Conservation (phyloP, 2,797 vertebrate genomes). For the Sebastes minor region DNA sequence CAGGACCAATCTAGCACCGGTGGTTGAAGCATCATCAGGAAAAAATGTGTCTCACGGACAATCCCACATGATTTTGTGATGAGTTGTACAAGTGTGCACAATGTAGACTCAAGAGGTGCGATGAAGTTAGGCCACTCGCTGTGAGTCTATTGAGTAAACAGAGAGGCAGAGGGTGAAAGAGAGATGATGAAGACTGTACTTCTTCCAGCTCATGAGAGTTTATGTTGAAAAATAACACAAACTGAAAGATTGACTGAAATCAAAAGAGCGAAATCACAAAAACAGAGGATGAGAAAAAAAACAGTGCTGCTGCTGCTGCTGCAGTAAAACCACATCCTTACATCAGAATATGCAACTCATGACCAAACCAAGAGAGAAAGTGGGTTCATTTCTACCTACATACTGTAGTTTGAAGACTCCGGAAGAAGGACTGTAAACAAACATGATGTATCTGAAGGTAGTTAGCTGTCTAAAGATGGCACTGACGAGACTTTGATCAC, state of each 20-base stretch:
- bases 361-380: background rate
- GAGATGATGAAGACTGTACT: background rate
- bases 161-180: background rate
- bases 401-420: background rate
- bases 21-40: background rate
- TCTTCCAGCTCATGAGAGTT: background rate
- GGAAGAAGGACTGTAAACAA: background rate
- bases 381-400: background rate
- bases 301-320: background rate
- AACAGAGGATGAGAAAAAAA: background rate
- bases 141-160: background rate
- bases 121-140: background rate
- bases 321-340: constrained; percentile 19
- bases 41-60: background rate
- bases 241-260: background rate
- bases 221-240: background rate
- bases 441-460: background rate
- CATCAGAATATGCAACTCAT: background rate
- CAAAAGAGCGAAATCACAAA: background rate
- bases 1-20: background rate
- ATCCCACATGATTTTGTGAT: background rate
- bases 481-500: background rate
- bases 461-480: background rate
- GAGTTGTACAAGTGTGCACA: background rate
- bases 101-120: background rate